Conservation (phyloP, 64 coral and sea anemone genomes). For the Pocillopora damicornis region DNA sequence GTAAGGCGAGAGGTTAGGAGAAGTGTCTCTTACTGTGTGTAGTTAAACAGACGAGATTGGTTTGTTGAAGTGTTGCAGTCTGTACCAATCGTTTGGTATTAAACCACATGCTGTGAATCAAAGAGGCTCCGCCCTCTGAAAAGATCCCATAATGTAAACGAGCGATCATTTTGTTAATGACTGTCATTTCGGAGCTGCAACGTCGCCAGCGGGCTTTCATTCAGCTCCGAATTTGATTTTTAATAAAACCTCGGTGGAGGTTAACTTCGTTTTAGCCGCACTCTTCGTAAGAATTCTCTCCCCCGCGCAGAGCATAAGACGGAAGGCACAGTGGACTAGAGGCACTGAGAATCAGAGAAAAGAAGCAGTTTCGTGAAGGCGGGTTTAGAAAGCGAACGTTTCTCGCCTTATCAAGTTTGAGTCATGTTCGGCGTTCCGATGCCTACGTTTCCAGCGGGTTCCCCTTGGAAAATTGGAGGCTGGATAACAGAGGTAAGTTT, state of each 20-base stretch:
- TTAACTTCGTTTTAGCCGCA: background rate
- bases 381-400: background rate
- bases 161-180: background rate
- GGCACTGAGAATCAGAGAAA: background rate
- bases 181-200: constrained; percentile 22
- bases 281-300: background rate
- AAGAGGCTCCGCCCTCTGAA: constrained; percentile 30
- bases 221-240: constrained; percentile 20
- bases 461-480: background rate
- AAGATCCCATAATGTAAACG: background rate
- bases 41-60: background rate
- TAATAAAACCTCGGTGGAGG: background rate
- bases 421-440: constrained; percentile 3
- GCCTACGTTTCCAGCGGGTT: background rate
- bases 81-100: background rate
- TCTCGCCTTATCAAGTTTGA: constrained; percentile 1
- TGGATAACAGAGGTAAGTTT: background rate
- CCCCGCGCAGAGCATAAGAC: background rate
- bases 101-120: constrained; percentile 15
- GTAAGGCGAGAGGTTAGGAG: background rate
- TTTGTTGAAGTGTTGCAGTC: background rate
- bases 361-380: background rate
- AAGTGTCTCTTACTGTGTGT: background rate
- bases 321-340: background rate
- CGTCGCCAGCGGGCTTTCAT: background rate